Conservation (phyloP, 2,113 vertebrate genomes). For the Alectura lathami region DNA sequence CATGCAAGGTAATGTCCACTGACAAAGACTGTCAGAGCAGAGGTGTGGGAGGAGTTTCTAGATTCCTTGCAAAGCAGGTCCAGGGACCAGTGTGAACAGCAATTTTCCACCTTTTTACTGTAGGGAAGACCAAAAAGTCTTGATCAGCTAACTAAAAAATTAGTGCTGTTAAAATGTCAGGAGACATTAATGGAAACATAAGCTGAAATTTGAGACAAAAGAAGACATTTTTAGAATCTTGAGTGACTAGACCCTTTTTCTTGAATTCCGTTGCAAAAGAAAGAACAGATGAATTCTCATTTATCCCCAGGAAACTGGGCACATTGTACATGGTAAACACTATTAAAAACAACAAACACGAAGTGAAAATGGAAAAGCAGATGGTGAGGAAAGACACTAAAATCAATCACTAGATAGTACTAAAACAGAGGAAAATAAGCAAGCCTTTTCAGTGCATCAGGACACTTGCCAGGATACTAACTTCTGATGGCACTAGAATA, state of each 20-base stretch:
- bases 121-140: conserved; percentile 14
- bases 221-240: conserved; percentile 39
- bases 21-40: not conserved
- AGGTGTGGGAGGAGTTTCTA: not conserved
- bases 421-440: not conserved
- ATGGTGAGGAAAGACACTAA: conserved; percentile 10
- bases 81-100: not conserved
- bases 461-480: not conserved
- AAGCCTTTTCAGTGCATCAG: not conserved
- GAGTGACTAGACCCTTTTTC: not conserved
- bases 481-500: not conserved
- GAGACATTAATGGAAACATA: not conserved
- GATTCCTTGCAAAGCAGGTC: conserved; percentile 7
- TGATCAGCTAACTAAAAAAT: conserved; percentile 24
- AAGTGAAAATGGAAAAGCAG: conserved; percentile 14
- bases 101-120: not conserved
- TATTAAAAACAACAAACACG: conserved; percentile 34
- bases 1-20: conserved; percentile 1
- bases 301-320: not conserved
- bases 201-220: conserved; percentile 23
- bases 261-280: not conserved
- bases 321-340: not conserved
- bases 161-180: not conserved
- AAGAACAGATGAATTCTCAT: conserved; percentile 21
- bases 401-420: not conserved